Conservation (phyloP, 2,888 invertebrate genomes). For the Dichetophora obliterata region DNA sequence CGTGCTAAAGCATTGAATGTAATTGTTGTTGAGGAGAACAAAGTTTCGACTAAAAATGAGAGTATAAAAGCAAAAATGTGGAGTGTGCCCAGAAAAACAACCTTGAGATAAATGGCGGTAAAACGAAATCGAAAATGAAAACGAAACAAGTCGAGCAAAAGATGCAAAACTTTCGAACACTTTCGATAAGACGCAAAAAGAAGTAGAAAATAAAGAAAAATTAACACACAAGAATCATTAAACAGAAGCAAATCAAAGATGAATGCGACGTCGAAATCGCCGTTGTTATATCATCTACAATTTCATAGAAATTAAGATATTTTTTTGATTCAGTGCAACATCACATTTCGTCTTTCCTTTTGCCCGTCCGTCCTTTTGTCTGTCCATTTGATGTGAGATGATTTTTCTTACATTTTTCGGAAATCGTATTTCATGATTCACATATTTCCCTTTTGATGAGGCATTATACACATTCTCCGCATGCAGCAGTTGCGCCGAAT, state of each 20-base stretch:
- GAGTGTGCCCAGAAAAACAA: conserved; percentile 12
- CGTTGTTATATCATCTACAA: not conserved
- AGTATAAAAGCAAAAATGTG: not conserved
- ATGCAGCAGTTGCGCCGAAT: conserved; percentile 63
- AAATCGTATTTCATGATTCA: conserved; percentile 62
- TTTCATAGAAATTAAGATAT: not conserved
- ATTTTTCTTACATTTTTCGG: conserved; percentile 62
- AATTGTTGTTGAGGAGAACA: not conserved
- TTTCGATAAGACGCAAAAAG: conserved; percentile 32
- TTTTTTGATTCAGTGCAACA: not conserved
- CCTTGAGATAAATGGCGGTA: conserved; percentile 30
- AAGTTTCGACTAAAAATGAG: not conserved
- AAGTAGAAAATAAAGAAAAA: not conserved
- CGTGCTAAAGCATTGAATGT: not conserved
- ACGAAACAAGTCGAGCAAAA: not conserved
- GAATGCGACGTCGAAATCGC: not conserved
- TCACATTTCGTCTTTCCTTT: not conserved
- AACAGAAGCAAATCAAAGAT: not conserved
- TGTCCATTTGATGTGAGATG: not conserved
- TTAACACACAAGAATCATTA: not conserved
- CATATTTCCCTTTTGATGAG: conserved; percentile 62
- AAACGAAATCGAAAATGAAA: conserved; percentile 31
- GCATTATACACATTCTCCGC: conserved; percentile 62
- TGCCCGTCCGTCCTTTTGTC: not conserved
- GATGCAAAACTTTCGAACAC: not conserved